Evolutionary conservation across 2,888 invertebrate species (phyloP).

Genomic region (Cheilosia urbana): DNA sequence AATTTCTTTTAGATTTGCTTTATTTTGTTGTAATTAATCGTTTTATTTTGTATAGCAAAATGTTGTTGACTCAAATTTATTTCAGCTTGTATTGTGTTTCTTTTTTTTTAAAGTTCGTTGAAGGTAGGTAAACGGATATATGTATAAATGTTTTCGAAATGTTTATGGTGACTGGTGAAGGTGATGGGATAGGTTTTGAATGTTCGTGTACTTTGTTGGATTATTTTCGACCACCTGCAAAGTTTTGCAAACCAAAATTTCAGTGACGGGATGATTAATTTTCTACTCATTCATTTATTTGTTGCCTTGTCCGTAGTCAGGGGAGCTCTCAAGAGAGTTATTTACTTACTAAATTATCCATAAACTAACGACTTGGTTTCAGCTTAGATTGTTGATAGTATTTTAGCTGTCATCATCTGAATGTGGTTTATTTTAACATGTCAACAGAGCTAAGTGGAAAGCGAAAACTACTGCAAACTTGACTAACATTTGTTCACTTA

Average conservation of each 20-base stretch:
- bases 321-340: background rate
- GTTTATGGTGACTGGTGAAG: background rate
- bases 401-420: background rate
- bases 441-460: no score
- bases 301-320: background rate
- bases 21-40: conserved; percentile 8
- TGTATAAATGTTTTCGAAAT: background rate
- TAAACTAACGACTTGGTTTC: background rate
- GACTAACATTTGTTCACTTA: no score
- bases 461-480: no score
- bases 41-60: background rate
- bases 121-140: background rate
- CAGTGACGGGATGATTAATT: background rate
- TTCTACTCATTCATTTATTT: background rate
- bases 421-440: no score
- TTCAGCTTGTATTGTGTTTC: background rate
- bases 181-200: background rate
- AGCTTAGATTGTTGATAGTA: background rate
- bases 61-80: conserved; percentile 20
- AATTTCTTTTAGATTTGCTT: background rate
- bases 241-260: background rate
- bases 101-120: background rate
- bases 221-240: background rate
- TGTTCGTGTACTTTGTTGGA: background rate
- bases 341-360: background rate